Evolutionary conservation across 1,140 invertebrate genomes (phyloP).

Genomic region (Trigoniulus corallinus): DNA sequence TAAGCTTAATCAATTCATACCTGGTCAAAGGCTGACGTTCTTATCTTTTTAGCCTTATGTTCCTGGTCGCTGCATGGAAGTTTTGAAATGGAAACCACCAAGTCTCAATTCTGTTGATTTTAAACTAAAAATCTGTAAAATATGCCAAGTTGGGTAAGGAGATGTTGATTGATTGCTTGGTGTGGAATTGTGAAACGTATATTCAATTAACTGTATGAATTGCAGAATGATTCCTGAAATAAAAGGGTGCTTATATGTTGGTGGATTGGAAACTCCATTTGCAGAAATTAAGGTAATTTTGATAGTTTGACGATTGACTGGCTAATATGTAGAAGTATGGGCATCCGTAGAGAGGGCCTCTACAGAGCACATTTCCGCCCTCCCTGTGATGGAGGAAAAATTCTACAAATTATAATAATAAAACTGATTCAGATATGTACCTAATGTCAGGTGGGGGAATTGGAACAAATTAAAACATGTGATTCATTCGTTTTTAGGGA

Average conservation of each 20-base stretch:
- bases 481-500: no score
- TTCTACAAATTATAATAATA: no score
- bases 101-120: slow-evolving; percentile 93
- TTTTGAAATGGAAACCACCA: slow-evolving; percentile 95
- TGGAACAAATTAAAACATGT: no score
- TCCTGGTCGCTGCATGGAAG: slow-evolving; percentile 18
- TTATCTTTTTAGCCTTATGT: slow-evolving; percentile 2
- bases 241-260: slow-evolving; percentile 64
- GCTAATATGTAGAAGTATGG: no score
- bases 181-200: neutral
- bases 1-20: neutral
- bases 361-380: no score
- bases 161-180: neutral
- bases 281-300: slow-evolving; percentile 57
- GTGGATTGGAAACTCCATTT: slow-evolving; percentile 46
- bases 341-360: no score
- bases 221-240: slow-evolving; percentile 42
- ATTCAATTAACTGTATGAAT: no score
- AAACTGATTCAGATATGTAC: no score
- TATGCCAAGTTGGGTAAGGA: slow-evolving; percentile 49
- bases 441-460: no score
- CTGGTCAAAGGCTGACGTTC: neutral
- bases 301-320: no score
- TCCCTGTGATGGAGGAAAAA: no score
- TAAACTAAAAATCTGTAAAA: slow-evolving; percentile 59